Evolutionary conservation across 2,888 invertebrate species (phyloP).

Genomic region (Chaitophorus viminalis): DNA sequence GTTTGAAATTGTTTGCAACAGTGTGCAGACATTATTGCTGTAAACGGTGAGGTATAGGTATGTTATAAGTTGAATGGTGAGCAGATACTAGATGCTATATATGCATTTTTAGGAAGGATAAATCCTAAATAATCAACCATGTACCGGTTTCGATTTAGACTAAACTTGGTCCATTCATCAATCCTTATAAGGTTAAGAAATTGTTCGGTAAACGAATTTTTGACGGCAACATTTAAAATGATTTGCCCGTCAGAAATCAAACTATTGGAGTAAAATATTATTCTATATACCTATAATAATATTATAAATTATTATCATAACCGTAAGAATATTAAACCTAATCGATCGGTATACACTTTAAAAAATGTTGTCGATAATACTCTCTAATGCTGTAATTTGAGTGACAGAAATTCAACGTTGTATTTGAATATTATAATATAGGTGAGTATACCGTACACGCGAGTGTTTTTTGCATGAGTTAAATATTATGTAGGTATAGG

Average conservation of each 20-base stretch:
- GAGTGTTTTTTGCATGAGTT: no score
- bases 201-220: slow-evolving; percentile 22
- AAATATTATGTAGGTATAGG: no score
- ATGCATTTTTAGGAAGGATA: slow-evolving; percentile 32
- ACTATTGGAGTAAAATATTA: background rate
- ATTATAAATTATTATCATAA: no score
- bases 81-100: slow-evolving; percentile 2
- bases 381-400: background rate
- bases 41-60: no score
- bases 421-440: background rate
- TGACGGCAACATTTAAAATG: background rate
- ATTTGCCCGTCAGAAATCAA: background rate
- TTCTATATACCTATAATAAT: background rate
- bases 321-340: no score
- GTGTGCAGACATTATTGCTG: background rate
- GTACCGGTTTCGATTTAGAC: slow-evolving; percentile 53
- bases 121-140: slow-evolving; percentile 34
- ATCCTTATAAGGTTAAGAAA: slow-evolving; percentile 43
- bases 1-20: no score
- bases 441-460: no score
- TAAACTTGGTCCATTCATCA: slow-evolving; percentile 31
- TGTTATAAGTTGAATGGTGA: background rate
- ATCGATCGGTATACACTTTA: no score
- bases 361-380: background rate
- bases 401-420: background rate